Evolutionary conservation across 2,113 vertebrate genomes (phyloP), one percentile per base, ranked within the genome.

Genomic region (Mastomys natalensis): DNA sequence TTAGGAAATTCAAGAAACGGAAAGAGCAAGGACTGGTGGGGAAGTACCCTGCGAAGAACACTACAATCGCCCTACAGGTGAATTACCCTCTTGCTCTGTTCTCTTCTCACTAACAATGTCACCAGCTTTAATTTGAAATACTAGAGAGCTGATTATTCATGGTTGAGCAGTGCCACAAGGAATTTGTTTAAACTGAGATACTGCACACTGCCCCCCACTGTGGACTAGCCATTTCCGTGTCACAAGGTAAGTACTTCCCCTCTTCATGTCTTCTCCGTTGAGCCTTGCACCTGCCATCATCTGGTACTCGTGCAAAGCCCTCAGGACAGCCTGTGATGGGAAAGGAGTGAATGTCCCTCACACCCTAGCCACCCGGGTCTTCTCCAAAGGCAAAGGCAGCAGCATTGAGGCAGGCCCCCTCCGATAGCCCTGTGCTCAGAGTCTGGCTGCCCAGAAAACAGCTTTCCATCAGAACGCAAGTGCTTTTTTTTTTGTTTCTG

Each of bases 1-100:
- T 99, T 99, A 99, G 99, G 99, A 99, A 99, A 99, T 99, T 99
- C 99, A 99, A 99, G 99, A 99, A 99, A 99, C 99, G 99, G 98
- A 99, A 99, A 99, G 99, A 99, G 98, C 99, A 99, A 99, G 99
- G 99, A 98, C 98, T 99, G 99, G 99, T 99, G 98, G 99, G 99
- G 97, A 99, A 99, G 95, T 99, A 99, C 98, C 99, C 99, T 96
- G 98, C 99, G 98, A 99, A 99, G 99, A 99, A 99, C 99, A 99
- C 99, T 73, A 99, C 99, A 29, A 99, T 99, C 96, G 99, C 99
- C 55, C 98, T 99, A 95, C 99, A 99, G 99, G 99, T 99, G 99
- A 99, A 99, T 99, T 95, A 97, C 96, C 77, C 97, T 98, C 98
- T 97, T 97, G 53, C 97, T 81, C 66, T 84, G 92, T 98, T 94